Evolutionary conservation across 1,140 invertebrate genomes (phyloP).

Genomic region (Bombyx mandarina): DNA sequence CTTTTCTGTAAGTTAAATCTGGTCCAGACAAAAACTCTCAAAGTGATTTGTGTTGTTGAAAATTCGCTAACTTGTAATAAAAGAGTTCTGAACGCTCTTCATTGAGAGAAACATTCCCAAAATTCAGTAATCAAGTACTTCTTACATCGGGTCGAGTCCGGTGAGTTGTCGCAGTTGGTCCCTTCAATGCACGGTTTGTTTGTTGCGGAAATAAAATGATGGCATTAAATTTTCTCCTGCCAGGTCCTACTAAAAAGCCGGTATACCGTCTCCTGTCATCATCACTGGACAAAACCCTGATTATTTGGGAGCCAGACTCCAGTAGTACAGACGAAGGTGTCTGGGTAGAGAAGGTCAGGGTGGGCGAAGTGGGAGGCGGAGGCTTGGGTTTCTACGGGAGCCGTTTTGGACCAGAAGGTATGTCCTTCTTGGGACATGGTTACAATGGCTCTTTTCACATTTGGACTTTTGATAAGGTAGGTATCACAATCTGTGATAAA

Average conservation of each 20-base stretch:
- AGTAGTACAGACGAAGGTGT: conserved; percentile 67
- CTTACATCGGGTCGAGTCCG: too few species aligned
- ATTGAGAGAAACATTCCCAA: too few species aligned
- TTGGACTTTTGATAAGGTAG: conserved; percentile 80
- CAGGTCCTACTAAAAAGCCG: conserved; percentile 18
- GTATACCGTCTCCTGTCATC: conserved; percentile 83
- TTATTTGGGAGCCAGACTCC: conserved; percentile 86
- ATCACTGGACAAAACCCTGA: conserved; percentile 94
- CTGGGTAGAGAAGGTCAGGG: conserved; percentile 87
- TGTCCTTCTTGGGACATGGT: conserved; percentile 85
- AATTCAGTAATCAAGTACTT: too few species aligned
- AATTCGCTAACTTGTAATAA: too few species aligned
- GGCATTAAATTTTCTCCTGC: not conserved
- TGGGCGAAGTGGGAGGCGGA: conserved; percentile 94
- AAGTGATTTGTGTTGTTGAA: too few species aligned
- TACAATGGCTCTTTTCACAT: conserved; percentile 95
- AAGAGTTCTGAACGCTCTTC: too few species aligned
- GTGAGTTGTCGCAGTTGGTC: too few species aligned
- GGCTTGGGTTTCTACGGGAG: conserved; percentile 93
- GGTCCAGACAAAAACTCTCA: too few species aligned
- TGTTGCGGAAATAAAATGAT: too few species aligned
- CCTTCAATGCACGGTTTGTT: too few species aligned
- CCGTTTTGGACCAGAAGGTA: conserved; percentile 80
- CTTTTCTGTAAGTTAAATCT: too few species aligned
- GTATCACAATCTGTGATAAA: not conserved